These are phyloP conservation scores for Cephus cinctus DNA, from an alignment of 1,140 invertebrate species.

Conservation along the genomic window DNA sequence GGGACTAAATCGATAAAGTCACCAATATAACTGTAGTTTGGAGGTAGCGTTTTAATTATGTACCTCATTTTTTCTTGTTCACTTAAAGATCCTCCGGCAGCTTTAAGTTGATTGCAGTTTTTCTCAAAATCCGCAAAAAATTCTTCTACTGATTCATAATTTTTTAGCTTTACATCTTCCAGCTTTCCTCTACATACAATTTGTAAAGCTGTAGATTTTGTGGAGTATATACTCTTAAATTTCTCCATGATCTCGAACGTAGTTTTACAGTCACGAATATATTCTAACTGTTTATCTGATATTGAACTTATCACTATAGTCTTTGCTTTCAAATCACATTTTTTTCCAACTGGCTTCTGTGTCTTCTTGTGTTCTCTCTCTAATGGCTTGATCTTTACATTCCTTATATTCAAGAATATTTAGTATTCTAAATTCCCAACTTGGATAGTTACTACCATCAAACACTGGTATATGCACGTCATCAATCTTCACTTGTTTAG, in stretches of 20 bases:
- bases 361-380: not conserved
- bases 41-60: constrained; percentile 25
- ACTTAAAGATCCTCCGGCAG: constrained; percentile 27
- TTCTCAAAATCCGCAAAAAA: constrained; percentile 40
- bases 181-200: constrained; percentile 3
- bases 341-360: not conserved
- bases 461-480: not conserved
- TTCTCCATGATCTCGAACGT: constrained; percentile 3
- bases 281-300: constrained; percentile 10
- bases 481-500: not conserved
- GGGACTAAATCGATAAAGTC: constrained; percentile 16
- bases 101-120: constrained; percentile 31
- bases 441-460: not conserved
- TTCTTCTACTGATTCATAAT: constrained; percentile 28
- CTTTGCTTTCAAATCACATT: constrained; percentile 4
- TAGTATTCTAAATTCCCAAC: not conserved
- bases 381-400: not conserved
- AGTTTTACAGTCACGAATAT: constrained; percentile 5
- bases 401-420: not conserved
- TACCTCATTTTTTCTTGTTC: constrained; percentile 38
- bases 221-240: constrained; percentile 7
- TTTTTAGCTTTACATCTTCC: constrained; percentile 7
- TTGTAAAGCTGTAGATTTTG: constrained; percentile 5
- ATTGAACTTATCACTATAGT: constrained; percentile 4
- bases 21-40: constrained; percentile 12